Evolutionary conservation across 2,113 vertebrate species (phyloP), one percentile per base, ranked within the genome.

Genomic region (Aythya baeri): DNA sequence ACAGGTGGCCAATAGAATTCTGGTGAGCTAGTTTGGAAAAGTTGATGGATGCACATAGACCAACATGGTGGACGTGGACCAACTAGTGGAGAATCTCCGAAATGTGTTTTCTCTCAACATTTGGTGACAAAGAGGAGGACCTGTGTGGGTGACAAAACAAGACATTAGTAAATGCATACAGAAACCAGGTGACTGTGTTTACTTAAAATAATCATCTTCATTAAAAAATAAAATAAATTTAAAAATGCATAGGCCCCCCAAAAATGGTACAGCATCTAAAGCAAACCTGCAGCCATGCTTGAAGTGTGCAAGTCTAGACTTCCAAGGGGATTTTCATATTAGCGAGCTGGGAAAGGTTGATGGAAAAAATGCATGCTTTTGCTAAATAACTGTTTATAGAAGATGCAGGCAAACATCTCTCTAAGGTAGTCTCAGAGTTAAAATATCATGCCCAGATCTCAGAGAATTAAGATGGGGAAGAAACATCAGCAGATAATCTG

Each of bases 101-200:
- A 86, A 62, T 13, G 23, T 1, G 6, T 13, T 83, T 66, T 63
- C 59, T 73, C 8, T 2, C 7, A 0, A 4, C 2, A 14, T 70
- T 31, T 61, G 23, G 50, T 66, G 54, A 49, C 62, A 86, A 49
- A 89, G 10, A 70, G 57, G 55, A 21, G 6, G 36, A 44, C 20
- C 13, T 57, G 29, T 58, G 50, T 3, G 5, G 50, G n/a, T 50
- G 59, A 54, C 50, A 79, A 67, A 80, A 54, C 3, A 15, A 65
- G 20, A 41, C 62, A 8, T 44, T 8, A 7, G 1, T 0, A 0
- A 61, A 23, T 4, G 1, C 34, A 4, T 2, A 7, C 3, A 38
- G 67, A 77, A 88, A 88, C 31, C 15, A 71, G 50, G 14, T n/a
- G 46, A 7, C 1, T 0, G 9, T 21, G 38, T 65, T 6, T 1